Evolutionary conservation across 2,113 vertebrate genomes (phyloP).

Genomic region (Marmota monax): DNA sequence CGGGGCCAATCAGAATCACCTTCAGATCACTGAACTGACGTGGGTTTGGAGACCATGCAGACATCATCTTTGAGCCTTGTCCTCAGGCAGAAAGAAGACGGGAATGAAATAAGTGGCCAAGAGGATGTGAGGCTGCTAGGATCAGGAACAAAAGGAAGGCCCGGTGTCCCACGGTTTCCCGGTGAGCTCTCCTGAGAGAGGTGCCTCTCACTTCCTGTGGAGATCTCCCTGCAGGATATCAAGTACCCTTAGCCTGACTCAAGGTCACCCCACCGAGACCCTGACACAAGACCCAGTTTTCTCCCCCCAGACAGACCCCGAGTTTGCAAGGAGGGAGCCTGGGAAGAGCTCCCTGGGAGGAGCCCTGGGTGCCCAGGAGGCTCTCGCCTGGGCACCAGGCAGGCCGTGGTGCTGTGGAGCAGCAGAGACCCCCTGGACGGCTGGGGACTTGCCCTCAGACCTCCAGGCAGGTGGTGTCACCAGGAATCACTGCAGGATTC

Average conservation of each 20-base stretch:
- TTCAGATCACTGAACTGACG: neutral
- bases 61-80: no score
- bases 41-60: no score
- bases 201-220: no score
- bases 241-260: neutral
- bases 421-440: neutral
- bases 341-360: neutral
- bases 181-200: no score
- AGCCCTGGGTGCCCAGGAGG: accelerated
- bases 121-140: neutral
- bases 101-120: neutral
- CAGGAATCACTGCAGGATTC: neutral
- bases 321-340: neutral
- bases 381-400: neutral
- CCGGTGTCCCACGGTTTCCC: neutral
- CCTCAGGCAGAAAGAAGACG: neutral
- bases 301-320: neutral
- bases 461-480: accelerated
- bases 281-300: neutral
- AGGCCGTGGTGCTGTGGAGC: accelerated
- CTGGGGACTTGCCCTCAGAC: accelerated
- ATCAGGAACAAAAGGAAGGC: neutral
- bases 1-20: neutral
- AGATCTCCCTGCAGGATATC: no score
- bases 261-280: neutral